Conservation (phyloP, 2,888 invertebrate genomes). For the Adelphocoris suturalis region DNA sequence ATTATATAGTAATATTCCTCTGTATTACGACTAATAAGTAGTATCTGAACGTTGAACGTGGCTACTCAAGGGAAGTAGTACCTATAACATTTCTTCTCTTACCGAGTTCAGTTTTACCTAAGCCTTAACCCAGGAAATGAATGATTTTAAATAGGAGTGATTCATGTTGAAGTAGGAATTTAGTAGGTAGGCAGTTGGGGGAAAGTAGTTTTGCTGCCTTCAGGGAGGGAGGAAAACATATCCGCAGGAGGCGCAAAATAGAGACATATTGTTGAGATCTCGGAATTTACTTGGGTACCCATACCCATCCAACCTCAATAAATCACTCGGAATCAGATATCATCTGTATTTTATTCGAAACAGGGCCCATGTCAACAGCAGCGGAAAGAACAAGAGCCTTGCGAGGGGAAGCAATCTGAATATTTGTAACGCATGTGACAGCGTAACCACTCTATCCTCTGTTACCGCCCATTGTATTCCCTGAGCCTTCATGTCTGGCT, state of each 20-base stretch:
- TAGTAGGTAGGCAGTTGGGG: no score
- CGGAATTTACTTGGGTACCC: not conserved
- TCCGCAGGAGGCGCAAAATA: not conserved
- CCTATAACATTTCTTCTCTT: no score
- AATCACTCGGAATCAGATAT: constrained; percentile 40
- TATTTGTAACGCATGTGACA: constrained; percentile 69
- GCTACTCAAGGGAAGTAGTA: no score
- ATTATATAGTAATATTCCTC: no score
- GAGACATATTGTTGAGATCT: not conserved
- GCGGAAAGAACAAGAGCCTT: not conserved
- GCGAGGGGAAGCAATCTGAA: constrained; percentile 53
- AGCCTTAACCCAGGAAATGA: no score
- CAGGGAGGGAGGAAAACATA: not conserved
- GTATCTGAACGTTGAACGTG: no score
- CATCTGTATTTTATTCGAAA: constrained; percentile 47
- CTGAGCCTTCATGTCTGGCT: constrained; percentile 61
- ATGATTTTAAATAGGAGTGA: no score
- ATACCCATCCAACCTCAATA: not conserved
- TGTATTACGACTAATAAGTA: no score
- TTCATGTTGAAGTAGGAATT: no score
- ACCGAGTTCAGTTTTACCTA: no score
- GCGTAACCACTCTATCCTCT: constrained; percentile 67
- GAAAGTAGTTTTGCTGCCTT: no score
- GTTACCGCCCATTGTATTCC: constrained; percentile 67
- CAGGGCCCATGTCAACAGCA: constrained; percentile 29